A percentile compares a stretch with the other conserved stretches of the same genome.
Conservation (phyloP, 1,140 invertebrate genomes). For the Caerostris extrusa region DNA sequence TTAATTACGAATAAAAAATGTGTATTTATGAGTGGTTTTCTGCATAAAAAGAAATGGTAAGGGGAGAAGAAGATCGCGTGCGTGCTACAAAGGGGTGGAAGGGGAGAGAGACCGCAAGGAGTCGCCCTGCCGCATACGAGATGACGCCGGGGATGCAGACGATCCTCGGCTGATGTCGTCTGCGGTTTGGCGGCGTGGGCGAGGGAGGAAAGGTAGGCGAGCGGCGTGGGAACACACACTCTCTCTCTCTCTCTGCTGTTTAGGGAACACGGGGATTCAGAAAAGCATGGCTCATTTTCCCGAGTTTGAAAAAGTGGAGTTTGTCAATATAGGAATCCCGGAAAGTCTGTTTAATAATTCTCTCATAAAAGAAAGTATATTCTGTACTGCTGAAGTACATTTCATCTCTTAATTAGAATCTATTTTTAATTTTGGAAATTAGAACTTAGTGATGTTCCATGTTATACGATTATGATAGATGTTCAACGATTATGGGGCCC, state of each 20-base stretch:
- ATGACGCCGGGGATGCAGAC: background rate
- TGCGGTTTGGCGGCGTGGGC: constrained; percentile 11
- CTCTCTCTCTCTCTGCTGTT: no score
- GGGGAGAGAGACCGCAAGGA: background rate
- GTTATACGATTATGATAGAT: no score
- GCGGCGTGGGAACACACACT: constrained; percentile 5
- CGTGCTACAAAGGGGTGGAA: background rate
- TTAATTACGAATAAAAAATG: no score
- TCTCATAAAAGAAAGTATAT: background rate
- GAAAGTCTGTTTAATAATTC: background rate
- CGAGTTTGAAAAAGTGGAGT: background rate
- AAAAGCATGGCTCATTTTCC: background rate
- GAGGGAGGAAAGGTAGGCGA: constrained; percentile 12
- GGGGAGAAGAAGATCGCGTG: no score
- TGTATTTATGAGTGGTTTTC: no score
- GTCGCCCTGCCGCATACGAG: background rate
- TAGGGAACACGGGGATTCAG: no score
- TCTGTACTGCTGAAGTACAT: background rate
- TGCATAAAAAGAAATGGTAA: no score
- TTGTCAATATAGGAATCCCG: background rate
- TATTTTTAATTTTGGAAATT: no score
- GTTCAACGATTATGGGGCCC: no score
- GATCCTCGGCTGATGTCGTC: constrained; percentile 1
- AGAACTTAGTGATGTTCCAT: no score
- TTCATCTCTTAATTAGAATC: no score